Evolutionary conservation across 1,140 invertebrate genomes (phyloP).

Genomic region (Papilio aristodemus): DNA sequence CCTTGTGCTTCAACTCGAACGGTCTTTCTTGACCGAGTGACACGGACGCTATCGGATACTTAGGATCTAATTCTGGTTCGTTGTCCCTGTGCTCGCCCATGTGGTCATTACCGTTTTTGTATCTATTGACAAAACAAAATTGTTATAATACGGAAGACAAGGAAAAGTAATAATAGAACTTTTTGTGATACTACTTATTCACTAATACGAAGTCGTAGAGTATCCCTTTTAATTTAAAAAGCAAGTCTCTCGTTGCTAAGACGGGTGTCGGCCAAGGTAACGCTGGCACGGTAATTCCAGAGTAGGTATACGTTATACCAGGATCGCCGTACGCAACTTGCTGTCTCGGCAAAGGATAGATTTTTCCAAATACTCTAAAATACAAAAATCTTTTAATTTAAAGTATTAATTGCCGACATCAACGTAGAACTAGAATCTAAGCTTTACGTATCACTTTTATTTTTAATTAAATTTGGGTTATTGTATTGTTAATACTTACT

Average conservation of each 20-base stretch:
- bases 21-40: slow-evolving; percentile 84
- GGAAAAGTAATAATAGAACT: slow-evolving; percentile 19
- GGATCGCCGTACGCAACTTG: slow-evolving; percentile 85
- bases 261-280: slow-evolving; percentile 83
- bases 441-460: background rate
- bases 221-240: slow-evolving; percentile 79
- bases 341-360: slow-evolving; percentile 84
- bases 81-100: slow-evolving; percentile 88
- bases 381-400: slow-evolving; percentile 27
- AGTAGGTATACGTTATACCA: slow-evolving; percentile 85
- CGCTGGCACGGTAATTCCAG: slow-evolving; percentile 83
- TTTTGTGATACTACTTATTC: slow-evolving; percentile 82
- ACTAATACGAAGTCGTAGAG: slow-evolving; percentile 87
- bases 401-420: background rate
- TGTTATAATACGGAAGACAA: background rate
- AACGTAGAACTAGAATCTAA: too few species aligned
- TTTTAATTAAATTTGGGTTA: background rate
- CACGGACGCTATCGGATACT: slow-evolving; percentile 85
- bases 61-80: slow-evolving; percentile 84
- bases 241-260: slow-evolving; percentile 76
- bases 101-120: slow-evolving; percentile 85
- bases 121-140: slow-evolving; percentile 73
- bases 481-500: slow-evolving; percentile 47
- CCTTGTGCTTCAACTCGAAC: slow-evolving; percentile 85
- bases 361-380: slow-evolving; percentile 85